A percentile compares a stretch with the other conserved stretches of the same genome.
These are phyloP conservation scores for Pomatostomus ruficeps DNA, from an alignment of 2,113 vertebrate species.

Conservation along the genomic window DNA sequence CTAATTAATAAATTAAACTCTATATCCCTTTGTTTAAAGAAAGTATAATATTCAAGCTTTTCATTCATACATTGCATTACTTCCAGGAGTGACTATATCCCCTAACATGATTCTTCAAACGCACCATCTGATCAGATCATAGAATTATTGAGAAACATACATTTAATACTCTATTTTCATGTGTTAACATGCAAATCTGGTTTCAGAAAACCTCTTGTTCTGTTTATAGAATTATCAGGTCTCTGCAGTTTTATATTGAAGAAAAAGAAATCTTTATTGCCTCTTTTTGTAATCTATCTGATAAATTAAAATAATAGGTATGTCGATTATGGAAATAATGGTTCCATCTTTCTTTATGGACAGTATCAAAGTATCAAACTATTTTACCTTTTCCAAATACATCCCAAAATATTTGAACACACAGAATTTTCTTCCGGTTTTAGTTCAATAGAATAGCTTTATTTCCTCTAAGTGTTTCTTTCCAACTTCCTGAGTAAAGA, in stretches of 20 bases:
- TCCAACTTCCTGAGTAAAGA: not conserved
- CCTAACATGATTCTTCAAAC: not conserved
- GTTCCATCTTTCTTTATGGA: not conserved
- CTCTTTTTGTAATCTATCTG: not conserved
- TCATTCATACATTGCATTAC: not conserved
- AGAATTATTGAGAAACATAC: not conserved
- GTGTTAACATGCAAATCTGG: not conserved
- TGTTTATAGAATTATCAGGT: not conserved
- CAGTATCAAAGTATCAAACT: not conserved
- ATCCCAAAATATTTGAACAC: not conserved
- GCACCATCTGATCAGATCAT: not conserved
- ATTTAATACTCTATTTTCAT: not conserved
- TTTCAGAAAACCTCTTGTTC: not conserved
- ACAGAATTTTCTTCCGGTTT: not conserved
- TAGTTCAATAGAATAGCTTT: not conserved
- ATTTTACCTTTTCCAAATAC: not conserved
- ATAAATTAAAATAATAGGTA: not conserved
- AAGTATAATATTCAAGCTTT: not conserved
- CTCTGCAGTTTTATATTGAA: not conserved
- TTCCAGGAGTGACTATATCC: not conserved
- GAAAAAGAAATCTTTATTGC: not conserved
- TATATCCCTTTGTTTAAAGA: not conserved
- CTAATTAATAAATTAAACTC: not conserved
- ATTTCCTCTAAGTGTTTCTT: not conserved
- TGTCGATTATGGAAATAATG: not conserved